A percentile compares a stretch with the other conserved stretches of the same genome.
These are phyloP conservation scores for Malurus melanocephalus DNA, from an alignment of 2,113 vertebrate species.

Conservation along the genomic window DNA sequence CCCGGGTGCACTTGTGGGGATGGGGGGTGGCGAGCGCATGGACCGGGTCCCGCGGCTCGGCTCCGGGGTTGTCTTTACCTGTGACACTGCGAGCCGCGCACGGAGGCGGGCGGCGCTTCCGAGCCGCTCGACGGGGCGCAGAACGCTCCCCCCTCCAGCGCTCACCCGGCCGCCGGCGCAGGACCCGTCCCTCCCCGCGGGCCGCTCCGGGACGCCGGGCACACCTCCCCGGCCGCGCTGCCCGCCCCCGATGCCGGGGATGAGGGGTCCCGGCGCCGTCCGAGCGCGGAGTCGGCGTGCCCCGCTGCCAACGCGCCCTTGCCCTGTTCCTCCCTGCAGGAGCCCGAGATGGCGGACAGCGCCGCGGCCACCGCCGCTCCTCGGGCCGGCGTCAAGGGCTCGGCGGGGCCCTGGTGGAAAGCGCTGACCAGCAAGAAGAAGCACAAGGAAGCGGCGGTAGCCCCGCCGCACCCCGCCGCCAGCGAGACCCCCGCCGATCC, in stretches of 20 bases:
- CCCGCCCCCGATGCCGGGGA: background rate
- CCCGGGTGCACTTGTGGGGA: background rate
- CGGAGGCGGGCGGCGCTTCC: too few relatives aligned
- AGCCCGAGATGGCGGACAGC: slow-evolving; percentile 70
- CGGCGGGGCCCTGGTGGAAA: slow-evolving; percentile 77
- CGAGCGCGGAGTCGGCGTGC: background rate
- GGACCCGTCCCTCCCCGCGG: background rate
- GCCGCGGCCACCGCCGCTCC: slow-evolving; percentile 28
- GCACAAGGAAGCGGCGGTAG: slow-evolving; percentile 57
- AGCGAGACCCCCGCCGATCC: background rate
- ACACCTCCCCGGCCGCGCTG: background rate
- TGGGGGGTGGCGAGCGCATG: too few relatives aligned
- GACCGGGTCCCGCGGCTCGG: too few relatives aligned
- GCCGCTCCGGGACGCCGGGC: background rate
- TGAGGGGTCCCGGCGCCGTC: background rate
- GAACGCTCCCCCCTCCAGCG: background rate
- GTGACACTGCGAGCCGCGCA: too few relatives aligned
- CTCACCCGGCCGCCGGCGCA: background rate
- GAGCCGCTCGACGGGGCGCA: background rate
- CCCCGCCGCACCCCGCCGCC: background rate
- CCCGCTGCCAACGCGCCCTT: background rate
- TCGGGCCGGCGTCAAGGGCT: slow-evolving; percentile 1
- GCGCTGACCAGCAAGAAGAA: slow-evolving; percentile 75
- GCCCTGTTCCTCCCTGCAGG: background rate
- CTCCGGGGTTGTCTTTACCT: too few relatives aligned